phyloP scores from a whole-genome alignment of 2,113 vertebrate genomes.

The Callithrix jacchus region DNA sequence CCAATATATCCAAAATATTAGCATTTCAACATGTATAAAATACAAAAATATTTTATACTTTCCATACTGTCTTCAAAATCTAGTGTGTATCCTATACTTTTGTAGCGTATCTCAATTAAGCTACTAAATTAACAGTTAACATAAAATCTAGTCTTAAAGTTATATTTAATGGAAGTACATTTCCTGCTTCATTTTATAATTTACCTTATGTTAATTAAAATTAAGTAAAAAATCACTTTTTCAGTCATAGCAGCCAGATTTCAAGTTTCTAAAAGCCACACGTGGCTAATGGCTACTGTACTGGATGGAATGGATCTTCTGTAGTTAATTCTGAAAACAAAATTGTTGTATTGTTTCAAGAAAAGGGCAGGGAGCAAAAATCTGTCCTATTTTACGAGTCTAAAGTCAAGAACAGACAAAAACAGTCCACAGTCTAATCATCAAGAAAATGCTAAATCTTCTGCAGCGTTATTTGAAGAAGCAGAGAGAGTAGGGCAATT shows the following conservation, averaged over 20 bases:
- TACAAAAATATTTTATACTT: not conserved
- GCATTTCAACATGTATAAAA: not conserved
- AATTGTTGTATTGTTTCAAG: not conserved
- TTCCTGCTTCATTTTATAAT: not conserved
- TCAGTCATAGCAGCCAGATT: not conserved
- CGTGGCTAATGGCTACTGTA: not conserved
- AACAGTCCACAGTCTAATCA: too few species aligned
- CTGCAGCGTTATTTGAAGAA: not conserved
- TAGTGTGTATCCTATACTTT: not conserved
- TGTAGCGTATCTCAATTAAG: not conserved
- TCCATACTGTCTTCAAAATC: not conserved
- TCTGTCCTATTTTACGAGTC: not conserved
- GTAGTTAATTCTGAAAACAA: not conserved
- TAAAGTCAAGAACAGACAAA: not conserved
- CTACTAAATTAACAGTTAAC: not conserved
- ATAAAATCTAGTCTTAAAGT: not conserved
- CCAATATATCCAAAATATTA: not conserved
- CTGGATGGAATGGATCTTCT: not conserved
- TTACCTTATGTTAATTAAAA: not conserved
- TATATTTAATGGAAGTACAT: not conserved
- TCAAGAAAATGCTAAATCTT: not conserved
- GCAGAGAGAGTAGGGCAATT: not conserved
- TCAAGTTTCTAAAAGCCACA: not conserved
- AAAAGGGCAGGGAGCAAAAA: not conserved
- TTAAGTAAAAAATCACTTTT: not conserved